These are phyloP conservation scores for Epinotia nisella DNA, from an alignment of 2,888 invertebrate species.

Conservation along the genomic window DNA sequence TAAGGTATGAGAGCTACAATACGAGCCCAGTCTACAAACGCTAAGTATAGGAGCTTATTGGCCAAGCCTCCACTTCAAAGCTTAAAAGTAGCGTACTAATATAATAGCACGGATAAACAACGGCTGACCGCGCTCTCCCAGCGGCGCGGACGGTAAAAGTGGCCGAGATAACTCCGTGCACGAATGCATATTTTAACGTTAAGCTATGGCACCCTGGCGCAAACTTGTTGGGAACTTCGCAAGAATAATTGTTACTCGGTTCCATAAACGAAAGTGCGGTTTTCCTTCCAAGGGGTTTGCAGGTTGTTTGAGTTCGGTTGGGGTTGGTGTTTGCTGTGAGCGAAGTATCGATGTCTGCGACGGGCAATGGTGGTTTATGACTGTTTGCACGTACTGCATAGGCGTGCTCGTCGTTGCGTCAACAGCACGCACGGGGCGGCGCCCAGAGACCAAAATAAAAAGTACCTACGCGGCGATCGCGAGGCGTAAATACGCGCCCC, in stretches of 20 bases:
- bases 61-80: conserved; percentile 41
- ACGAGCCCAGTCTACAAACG: conserved; percentile 6
- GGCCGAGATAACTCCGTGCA: conserved; percentile 74
- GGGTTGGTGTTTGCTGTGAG: conserved; percentile 33
- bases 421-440: conserved; percentile 59
- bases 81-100: conserved; percentile 62
- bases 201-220: conserved; percentile 71
- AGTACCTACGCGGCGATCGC: conserved; percentile 64
- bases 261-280: conserved; percentile 56
- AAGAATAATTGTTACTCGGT: conserved; percentile 75
- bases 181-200: conserved; percentile 81
- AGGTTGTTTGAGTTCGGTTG: conserved; percentile 48
- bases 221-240: conserved; percentile 76
- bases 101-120: conserved; percentile 72
- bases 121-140: conserved; percentile 62
- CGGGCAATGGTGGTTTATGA: conserved; percentile 28
- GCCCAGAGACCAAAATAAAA: conserved; percentile 72
- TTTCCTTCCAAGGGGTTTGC: conserved; percentile 49
- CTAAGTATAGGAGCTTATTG: conserved; percentile 24
- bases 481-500: conserved; percentile 80
- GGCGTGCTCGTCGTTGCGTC: conserved; percentile 67
- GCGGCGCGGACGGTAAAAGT: conserved; percentile 68
- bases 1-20: conserved; percentile 9
- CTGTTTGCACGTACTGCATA: conserved; percentile 50
- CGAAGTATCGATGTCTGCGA: conserved; percentile 21